A percentile compares a stretch with the other conserved stretches of the same genome.
Conservation (phyloP, 64 coral and sea anemone genomes). For the Stylophora pistillata region DNA sequence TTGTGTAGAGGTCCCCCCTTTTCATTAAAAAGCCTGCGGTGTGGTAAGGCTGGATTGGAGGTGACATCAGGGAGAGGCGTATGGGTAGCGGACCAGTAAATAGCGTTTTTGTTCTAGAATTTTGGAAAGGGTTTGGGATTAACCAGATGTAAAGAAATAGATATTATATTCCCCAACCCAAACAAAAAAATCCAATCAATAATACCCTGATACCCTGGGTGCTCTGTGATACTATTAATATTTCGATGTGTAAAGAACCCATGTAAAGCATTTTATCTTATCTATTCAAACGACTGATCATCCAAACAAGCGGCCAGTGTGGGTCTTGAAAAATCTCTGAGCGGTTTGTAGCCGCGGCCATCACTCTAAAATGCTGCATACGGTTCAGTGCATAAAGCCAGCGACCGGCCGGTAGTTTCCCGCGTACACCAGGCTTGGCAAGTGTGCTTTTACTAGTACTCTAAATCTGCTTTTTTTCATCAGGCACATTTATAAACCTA, state of each 20-base stretch:
- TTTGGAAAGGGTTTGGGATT: conserved; percentile 16
- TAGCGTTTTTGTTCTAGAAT: no score
- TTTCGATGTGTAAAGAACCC: neutral
- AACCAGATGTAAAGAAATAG: conserved; percentile 24
- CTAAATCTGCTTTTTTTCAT: neutral
- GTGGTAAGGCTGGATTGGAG: no score
- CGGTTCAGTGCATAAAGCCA: no score
- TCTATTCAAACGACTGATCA: conserved; percentile 14
- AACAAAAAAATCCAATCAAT: conserved; percentile 22
- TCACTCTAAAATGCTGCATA: no score
- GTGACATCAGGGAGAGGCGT: no score
- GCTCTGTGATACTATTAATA: neutral
- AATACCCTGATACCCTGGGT: conserved; percentile 22
- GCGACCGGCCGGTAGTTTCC: neutral
- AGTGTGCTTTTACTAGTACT: conserved; percentile 10
- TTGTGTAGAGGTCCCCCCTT: no score
- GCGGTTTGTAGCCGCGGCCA: no score
- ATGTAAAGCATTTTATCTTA: conserved; percentile 8
- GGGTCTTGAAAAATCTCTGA: conserved; percentile 2
- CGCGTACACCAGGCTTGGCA: neutral
- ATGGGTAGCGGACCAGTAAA: no score
- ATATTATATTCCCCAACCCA: neutral
- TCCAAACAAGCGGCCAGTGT: conserved; percentile 24
- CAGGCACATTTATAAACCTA: conserved; percentile 8
- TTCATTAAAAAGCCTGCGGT: no score